Percentiles rank a stretch among this genome's conserved stretches.
phyloP scores from a whole-genome alignment of 2,797 vertebrate genomes.

The Coregonus suidteri region DNA sequence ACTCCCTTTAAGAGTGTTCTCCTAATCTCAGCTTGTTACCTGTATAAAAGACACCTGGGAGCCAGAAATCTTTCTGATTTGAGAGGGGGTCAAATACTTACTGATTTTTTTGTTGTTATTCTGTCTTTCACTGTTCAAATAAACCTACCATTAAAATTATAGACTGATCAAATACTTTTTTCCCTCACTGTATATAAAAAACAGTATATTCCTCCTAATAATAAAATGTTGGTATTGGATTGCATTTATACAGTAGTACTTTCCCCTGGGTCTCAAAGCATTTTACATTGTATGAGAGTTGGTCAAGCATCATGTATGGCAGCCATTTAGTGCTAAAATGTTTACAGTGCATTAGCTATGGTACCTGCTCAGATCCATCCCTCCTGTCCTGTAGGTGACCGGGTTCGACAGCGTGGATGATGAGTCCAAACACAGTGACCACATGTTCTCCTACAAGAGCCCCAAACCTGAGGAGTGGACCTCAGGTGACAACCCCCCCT shows the following conservation, averaged over 20 bases:
- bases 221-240: not conserved
- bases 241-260: not conserved
- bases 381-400: conserved; percentile 79
- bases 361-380: not conserved
- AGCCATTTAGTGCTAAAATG: not conserved
- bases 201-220: not conserved
- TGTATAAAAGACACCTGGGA: too few species aligned
- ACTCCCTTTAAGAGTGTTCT: too few species aligned
- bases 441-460: conserved; percentile 94
- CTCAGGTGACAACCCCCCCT: conserved; percentile 89
- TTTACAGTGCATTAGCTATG: too few species aligned
- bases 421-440: conserved; percentile 95
- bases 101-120: too few species aligned
- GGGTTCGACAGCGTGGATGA: conserved; percentile 98
- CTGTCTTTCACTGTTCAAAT: too few species aligned
- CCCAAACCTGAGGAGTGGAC: conserved; percentile 92
- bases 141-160: too few species aligned
- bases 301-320: not conserved
- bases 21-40: too few species aligned
- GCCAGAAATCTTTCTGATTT: too few species aligned
- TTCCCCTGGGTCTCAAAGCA: not conserved
- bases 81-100: too few species aligned
- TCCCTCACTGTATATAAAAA: not conserved
- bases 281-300: not conserved
- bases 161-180: too few species aligned